A percentile compares a stretch with the other conserved stretches of the same genome.
Evolutionary conservation across 2,113 vertebrate genomes (phyloP).

Genomic region (Thryonomys swinderianus): DNA sequence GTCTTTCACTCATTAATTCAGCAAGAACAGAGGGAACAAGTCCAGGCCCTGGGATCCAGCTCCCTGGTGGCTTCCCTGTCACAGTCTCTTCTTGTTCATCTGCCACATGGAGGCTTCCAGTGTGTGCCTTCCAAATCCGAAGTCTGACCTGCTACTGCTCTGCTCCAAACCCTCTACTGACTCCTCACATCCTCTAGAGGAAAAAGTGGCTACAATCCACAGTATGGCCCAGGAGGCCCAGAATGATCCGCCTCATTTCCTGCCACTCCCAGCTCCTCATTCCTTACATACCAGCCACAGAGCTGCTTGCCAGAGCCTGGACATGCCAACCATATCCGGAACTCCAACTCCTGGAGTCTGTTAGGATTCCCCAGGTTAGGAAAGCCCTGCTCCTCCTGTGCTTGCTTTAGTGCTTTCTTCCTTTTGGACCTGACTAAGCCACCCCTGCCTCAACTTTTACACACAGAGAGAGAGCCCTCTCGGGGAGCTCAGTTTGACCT

Average conservation of each 20-base stretch:
- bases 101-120: background rate
- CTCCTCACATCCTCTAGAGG: background rate
- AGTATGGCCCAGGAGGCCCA: background rate
- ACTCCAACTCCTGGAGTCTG: background rate
- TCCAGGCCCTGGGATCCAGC: background rate
- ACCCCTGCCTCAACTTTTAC: background rate
- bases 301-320: background rate
- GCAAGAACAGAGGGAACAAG: background rate
- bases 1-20: background rate
- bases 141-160: background rate
- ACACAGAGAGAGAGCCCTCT: background rate
- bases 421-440: background rate
- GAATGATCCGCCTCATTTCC: background rate
- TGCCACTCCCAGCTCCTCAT: background rate
- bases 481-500: background rate
- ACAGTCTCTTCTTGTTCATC: background rate
- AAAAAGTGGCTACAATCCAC: slow-evolving; percentile 27
- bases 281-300: slow-evolving; percentile 33
- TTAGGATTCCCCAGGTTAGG: background rate
- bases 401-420: background rate
- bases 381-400: slow-evolving; percentile 4
- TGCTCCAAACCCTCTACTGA: background rate
- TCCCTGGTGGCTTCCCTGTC: background rate
- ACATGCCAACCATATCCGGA: background rate
- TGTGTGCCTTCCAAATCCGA: slow-evolving; percentile 2